phyloP scores from a whole-genome alignment of 2,797 vertebrate genomes.

The Scolopax bukidnonensis region DNA sequence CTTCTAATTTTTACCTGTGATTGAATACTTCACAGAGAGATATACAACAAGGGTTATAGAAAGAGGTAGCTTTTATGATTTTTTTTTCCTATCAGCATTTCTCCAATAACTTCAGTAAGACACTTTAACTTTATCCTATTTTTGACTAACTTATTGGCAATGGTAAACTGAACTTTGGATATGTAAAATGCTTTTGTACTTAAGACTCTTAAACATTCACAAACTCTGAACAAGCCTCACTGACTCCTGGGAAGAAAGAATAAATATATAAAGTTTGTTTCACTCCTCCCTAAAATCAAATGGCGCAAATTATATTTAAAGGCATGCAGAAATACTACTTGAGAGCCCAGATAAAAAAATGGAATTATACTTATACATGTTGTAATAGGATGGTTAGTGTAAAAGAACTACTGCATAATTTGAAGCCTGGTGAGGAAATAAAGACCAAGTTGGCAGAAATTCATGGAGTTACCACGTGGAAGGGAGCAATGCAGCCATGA shows the following conservation, averaged over 20 bases:
- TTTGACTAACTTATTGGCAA: neutral
- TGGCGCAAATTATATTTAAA: neutral
- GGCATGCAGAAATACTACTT: neutral
- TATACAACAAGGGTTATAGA: neutral
- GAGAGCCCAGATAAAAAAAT: neutral
- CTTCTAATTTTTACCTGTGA: neutral
- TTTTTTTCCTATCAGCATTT: neutral
- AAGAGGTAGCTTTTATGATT: neutral
- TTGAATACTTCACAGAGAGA: neutral
- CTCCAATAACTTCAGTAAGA: neutral
- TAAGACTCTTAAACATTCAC: neutral
- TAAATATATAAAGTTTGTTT: neutral
- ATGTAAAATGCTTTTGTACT: neutral
- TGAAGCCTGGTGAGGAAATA: neutral
- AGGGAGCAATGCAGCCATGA: neutral
- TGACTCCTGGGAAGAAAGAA: neutral
- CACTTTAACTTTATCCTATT: accelerated
- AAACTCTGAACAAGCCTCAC: neutral
- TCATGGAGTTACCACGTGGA: neutral
- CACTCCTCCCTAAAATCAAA: neutral
- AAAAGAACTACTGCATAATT: neutral
- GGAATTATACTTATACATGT: neutral
- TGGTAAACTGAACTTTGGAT: neutral
- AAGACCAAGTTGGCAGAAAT: neutral
- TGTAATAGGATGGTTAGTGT: neutral